Evolutionary conservation across 2,888 invertebrate genomes (phyloP).

Genomic region (Hyppa rectilinea): DNA sequence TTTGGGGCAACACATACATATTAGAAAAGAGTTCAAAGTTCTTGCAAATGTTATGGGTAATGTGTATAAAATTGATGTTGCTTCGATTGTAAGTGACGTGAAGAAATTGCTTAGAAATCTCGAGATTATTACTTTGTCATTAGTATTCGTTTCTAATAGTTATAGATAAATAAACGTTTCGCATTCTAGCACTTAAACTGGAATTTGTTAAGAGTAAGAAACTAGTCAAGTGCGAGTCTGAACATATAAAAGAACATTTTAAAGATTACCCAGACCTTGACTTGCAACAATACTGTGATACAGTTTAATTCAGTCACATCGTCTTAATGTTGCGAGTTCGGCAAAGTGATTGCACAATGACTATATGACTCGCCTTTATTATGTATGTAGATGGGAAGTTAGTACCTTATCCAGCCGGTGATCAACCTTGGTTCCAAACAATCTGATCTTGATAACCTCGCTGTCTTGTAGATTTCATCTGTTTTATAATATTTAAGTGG

Average conservation of each 20-base stretch:
- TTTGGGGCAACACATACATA: slow-evolving; percentile 33
- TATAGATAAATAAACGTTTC: slow-evolving; percentile 23
- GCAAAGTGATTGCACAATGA: slow-evolving; percentile 35
- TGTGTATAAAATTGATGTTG: slow-evolving; percentile 14
- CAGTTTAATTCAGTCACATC: slow-evolving; percentile 10
- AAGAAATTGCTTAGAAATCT: slow-evolving; percentile 49
- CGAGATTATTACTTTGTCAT: slow-evolving; percentile 25
- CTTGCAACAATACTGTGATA: slow-evolving; percentile 14
- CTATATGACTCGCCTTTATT: slow-evolving; percentile 54
- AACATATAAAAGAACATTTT: neutral
- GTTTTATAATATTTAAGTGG: slow-evolving; percentile 26
- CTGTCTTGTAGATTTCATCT: slow-evolving; percentile 46
- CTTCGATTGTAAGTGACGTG: slow-evolving; percentile 16
- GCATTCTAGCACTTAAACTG: neutral
- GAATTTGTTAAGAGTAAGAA: neutral
- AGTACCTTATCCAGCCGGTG: slow-evolving; percentile 24
- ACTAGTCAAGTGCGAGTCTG: too few species aligned
- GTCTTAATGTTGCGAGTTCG: slow-evolving; percentile 8
- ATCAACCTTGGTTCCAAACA: slow-evolving; percentile 45
- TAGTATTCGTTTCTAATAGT: slow-evolving; percentile 21
- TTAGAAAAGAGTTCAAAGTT: slow-evolving; percentile 40
- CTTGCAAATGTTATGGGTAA: slow-evolving; percentile 13
- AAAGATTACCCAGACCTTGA: neutral
- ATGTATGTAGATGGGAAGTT: slow-evolving; percentile 40
- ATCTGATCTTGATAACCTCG: slow-evolving; percentile 53